Conservation (phyloP, 1,140 invertebrate species). For the Lerema accius region DNA sequence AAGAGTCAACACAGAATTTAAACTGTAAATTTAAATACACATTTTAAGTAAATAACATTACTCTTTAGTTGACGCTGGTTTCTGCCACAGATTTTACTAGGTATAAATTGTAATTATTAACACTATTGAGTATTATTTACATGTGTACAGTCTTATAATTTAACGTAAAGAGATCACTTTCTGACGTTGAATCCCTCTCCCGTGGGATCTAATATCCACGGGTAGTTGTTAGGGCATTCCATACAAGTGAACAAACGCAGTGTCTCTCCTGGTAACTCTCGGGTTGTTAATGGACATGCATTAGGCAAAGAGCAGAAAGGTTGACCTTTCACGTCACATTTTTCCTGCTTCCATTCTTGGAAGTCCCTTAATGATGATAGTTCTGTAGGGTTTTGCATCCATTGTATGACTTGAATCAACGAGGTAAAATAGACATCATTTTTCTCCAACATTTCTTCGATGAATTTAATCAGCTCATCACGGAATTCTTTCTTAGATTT, state of each 20-base stretch:
- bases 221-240: constrained; percentile 97
- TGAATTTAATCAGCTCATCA: constrained; percentile 95
- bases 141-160: constrained; percentile 80
- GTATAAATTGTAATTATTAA: constrained; percentile 71
- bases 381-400: constrained; percentile 98
- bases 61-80: constrained; percentile 45
- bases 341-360: constrained; percentile 96
- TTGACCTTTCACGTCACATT: constrained; percentile 96
- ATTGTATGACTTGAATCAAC: constrained; percentile 97
- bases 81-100: constrained; percentile 51
- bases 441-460: constrained; percentile 94
- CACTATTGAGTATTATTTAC: constrained; percentile 83
- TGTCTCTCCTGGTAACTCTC: constrained; percentile 96
- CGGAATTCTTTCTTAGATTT: constrained; percentile 97
- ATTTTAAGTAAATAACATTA: constrained; percentile 25
- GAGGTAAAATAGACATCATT: constrained; percentile 98
- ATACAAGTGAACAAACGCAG: constrained; percentile 96
- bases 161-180: constrained; percentile 84
- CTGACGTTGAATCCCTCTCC: constrained; percentile 95
- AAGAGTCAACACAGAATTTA: constrained; percentile 42
- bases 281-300: constrained; percentile 93
- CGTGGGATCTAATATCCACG: constrained; percentile 97
- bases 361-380: constrained; percentile 93
- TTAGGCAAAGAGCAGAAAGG: constrained; percentile 96
- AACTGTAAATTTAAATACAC: constrained; percentile 30